These are phyloP conservation scores for Ryuthela nishihirai DNA, from an alignment of 2,888 invertebrate species.

Conservation along the genomic window DNA sequence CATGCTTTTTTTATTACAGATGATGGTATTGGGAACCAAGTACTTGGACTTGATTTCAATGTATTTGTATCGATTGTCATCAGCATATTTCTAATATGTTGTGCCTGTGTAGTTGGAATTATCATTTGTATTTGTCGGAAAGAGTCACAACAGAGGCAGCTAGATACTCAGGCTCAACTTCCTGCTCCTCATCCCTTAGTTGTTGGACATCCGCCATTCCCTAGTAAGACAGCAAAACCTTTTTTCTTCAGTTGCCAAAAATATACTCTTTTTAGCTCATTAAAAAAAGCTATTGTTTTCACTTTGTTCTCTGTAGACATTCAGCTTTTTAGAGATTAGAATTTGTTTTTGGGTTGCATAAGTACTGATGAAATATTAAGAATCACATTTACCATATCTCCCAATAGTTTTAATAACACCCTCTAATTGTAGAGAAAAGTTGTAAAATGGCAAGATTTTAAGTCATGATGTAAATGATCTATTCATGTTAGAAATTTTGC, in stretches of 20 bases:
- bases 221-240: slow-evolving; percentile 32
- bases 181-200: slow-evolving; percentile 24
- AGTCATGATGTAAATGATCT: not conserved
- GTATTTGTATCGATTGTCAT: slow-evolving; percentile 72
- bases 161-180: slow-evolving; percentile 33
- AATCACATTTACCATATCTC: no score
- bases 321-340: no score
- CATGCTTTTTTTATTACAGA: slow-evolving; percentile 36
- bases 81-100: slow-evolving; percentile 64
- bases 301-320: no score
- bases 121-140: slow-evolving; percentile 74
- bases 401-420: no score
- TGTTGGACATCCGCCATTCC: slow-evolving; percentile 24
- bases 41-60: slow-evolving; percentile 68
- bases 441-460: no score
- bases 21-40: slow-evolving; percentile 50
- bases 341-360: no score
- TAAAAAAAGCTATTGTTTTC: no score
- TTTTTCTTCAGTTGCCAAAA: no score
- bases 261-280: not conserved
- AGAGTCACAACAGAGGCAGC: slow-evolving; percentile 40
- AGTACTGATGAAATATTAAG: no score
- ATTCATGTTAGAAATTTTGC: not conserved
- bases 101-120: slow-evolving; percentile 65
- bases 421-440: no score